phyloP scores from a whole-genome alignment of 1,140 invertebrate genomes.

The Meloidogyne chitwoodi region DNA sequence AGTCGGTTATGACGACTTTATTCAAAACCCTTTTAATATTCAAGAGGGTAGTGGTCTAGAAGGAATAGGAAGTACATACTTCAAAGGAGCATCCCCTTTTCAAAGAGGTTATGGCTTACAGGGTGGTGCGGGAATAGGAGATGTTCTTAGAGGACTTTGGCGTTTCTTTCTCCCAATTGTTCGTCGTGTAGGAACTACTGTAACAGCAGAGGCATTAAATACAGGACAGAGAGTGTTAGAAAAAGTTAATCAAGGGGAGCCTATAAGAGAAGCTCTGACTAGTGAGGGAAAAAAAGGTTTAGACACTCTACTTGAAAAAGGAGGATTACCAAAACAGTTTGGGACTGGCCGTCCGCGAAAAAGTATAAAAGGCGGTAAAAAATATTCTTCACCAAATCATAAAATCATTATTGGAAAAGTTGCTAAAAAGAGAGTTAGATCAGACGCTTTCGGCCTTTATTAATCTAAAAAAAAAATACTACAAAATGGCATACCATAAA shows the following conservation, averaged over 20 bases:
- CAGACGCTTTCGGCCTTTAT: no score
- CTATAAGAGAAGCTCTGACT: neutral
- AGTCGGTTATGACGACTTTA: slow-evolving; percentile 1
- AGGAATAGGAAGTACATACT: no score
- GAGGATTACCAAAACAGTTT: neutral
- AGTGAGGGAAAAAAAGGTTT: slow-evolving; percentile 1
- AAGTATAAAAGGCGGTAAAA: no score
- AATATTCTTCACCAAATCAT: no score
- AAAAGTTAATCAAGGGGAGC: no score
- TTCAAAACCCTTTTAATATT: neutral
- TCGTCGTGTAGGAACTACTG: neutral
- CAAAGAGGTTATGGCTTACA: slow-evolving; percentile 7
- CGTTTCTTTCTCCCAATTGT: neutral
- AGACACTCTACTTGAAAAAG: neutral
- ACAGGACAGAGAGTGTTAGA: no score
- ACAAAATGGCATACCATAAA: slow-evolving; percentile 1
- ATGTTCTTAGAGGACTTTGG: slow-evolving; percentile 8
- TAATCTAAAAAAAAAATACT: neutral
- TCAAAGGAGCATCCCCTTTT: no score
- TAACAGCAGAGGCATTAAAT: neutral
- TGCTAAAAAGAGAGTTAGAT: no score
- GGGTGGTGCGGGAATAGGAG: slow-evolving; percentile 3
- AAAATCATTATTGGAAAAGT: no score
- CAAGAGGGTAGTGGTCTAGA: neutral
- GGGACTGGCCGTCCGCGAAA: neutral